Evolutionary conservation across 2,113 vertebrate species (phyloP).

Genomic region (Oncorhynchus nerka): DNA sequence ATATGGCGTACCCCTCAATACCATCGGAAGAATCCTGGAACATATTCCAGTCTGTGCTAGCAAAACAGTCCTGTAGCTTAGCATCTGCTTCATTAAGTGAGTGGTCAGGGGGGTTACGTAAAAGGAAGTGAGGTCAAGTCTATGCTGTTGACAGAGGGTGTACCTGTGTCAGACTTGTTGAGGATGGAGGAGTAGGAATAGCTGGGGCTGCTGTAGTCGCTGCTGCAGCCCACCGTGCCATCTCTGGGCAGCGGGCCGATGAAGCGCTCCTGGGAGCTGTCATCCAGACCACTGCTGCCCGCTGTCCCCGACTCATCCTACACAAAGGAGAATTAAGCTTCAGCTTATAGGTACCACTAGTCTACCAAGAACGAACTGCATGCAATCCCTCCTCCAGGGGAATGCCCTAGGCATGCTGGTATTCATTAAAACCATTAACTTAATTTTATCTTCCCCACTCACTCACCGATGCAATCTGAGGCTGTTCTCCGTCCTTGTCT

Average conservation of each 20-base stretch:
- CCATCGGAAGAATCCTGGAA: too few species aligned
- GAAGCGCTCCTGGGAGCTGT: constrained; percentile 85
- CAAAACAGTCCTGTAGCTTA: too few species aligned
- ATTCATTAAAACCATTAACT: too few species aligned
- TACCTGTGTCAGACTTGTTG: constrained; percentile 97
- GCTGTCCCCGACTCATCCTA: constrained; percentile 87
- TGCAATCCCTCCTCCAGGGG: not conserved
- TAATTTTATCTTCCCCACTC: not conserved
- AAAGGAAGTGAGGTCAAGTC: not conserved
- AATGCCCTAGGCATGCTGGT: too few species aligned
- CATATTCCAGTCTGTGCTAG: too few species aligned
- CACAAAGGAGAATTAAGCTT: not conserved
- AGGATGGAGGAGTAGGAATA: constrained; percentile 96
- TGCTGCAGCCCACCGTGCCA: constrained; percentile 82
- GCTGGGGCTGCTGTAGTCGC: constrained; percentile 89
- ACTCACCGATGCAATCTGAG: constrained; percentile 85
- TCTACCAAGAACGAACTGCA: not conserved
- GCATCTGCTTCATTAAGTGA: not conserved
- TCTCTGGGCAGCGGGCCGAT: constrained; percentile 93
- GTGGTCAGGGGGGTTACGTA: not conserved
- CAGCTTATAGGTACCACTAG: not conserved
- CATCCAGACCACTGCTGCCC: constrained; percentile 81
- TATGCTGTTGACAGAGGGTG: not conserved
- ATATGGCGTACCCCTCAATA: too few species aligned
- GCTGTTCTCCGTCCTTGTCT: constrained; percentile 96